These are phyloP conservation scores for Takifugu rubripes DNA, from an alignment of 2,797 vertebrate species.

Conservation along the genomic window DNA sequence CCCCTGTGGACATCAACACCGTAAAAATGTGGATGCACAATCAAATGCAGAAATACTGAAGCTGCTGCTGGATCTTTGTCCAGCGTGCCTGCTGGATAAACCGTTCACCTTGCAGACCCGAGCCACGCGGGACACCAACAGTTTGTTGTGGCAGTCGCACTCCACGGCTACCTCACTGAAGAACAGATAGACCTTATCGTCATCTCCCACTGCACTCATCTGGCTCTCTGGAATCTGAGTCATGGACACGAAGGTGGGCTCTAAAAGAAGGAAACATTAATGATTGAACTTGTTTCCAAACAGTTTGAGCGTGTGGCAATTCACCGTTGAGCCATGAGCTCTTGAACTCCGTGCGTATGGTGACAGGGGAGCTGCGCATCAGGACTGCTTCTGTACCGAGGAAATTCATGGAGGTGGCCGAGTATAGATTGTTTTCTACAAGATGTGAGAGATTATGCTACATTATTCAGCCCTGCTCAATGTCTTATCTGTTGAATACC, in stretches of 20 bases:
- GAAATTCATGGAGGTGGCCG: slow-evolving; percentile 83
- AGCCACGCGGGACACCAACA: slow-evolving; percentile 79
- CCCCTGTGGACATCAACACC: slow-evolving; percentile 51
- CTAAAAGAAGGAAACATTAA: slow-evolving; percentile 27
- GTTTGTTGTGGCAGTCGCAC: slow-evolving; percentile 78
- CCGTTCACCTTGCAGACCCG: slow-evolving; percentile 80
- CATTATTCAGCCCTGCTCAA: neutral
- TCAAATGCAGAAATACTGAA: too few relatives aligned
- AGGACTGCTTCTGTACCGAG: slow-evolving; percentile 76
- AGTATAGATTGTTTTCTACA: slow-evolving; percentile 76
- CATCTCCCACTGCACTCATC: slow-evolving; percentile 59
- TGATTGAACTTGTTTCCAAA: neutral
- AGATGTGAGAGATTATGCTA: neutral
- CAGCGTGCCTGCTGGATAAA: neutral
- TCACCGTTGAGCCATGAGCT: slow-evolving; percentile 77
- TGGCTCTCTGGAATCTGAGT: slow-evolving; percentile 72
- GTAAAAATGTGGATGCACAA: too few relatives aligned
- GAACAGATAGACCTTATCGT: slow-evolving; percentile 85
- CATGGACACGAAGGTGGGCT: slow-evolving; percentile 79
- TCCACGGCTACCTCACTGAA: slow-evolving; percentile 82
- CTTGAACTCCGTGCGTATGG: slow-evolving; percentile 76
- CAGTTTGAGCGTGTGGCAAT: neutral
- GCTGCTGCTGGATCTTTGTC: too few relatives aligned
- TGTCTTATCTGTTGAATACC: neutral
- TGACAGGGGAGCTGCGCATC: slow-evolving; percentile 60